Evolutionary conservation across 2,113 vertebrate species (phyloP).

Genomic region (Herpailurus yagouaroundi): DNA sequence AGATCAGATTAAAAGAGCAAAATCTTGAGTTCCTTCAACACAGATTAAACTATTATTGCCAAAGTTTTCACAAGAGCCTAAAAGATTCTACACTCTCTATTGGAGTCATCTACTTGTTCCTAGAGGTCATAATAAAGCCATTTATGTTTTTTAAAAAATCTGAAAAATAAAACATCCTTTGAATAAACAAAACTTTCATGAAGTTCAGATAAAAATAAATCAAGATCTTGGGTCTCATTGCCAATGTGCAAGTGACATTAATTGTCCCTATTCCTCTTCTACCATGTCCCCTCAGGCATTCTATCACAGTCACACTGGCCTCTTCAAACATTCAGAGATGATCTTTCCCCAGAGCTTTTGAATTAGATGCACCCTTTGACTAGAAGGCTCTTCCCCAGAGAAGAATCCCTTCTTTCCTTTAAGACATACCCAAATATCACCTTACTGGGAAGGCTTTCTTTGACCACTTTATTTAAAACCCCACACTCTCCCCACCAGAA

Average conservation of each 20-base stretch:
- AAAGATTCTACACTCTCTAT: neutral
- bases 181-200: neutral
- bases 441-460: neutral
- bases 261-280: neutral
- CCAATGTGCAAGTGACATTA: neutral
- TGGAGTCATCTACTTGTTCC: neutral
- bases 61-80: neutral
- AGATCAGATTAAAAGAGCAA: neutral
- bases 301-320: neutral
- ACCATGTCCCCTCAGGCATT: accelerated
- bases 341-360: neutral
- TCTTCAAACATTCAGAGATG: neutral
- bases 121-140: neutral
- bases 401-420: neutral
- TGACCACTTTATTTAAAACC: neutral
- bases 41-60: neutral
- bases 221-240: neutral
- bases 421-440: neutral
- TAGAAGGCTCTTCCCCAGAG: neutral
- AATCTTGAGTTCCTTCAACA: neutral
- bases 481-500: neutral
- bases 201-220: neutral
- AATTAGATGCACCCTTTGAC: neutral
- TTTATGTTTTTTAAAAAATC: neutral
- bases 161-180: neutral